phyloP scores from a whole-genome alignment of 2,888 invertebrate species.

The Pomacea canaliculata region DNA sequence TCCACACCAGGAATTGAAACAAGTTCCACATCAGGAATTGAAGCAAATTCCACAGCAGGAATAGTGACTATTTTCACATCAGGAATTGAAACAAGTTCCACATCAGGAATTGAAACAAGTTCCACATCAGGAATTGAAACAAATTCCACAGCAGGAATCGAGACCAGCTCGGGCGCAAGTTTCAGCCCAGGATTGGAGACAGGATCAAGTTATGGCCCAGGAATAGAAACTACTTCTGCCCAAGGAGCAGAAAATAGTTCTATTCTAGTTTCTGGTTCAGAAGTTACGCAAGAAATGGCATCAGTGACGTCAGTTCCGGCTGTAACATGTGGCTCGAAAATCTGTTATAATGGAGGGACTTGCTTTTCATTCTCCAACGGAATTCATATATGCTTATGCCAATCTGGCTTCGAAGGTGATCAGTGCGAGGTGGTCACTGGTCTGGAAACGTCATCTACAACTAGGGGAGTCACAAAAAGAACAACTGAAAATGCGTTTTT shows the following conservation, averaged over 20 bases:
- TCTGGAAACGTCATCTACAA: background rate
- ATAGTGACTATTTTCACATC: no score
- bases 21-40: no score
- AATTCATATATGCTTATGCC: constrained; percentile 7
- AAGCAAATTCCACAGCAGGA: no score
- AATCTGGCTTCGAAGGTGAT: background rate
- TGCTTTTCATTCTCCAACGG: background rate
- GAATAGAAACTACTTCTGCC: constrained; percentile 8
- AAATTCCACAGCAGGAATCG: no score
- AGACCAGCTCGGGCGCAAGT: no score
- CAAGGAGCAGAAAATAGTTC: background rate
- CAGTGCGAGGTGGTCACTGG: constrained; percentile 8
- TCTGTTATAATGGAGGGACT: constrained; percentile 22
- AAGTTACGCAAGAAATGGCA: background rate
- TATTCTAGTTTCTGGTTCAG: background rate
- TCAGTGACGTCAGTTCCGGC: background rate
- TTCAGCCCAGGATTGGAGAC: no score
- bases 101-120: no score
- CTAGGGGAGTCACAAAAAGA: background rate
- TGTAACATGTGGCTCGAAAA: constrained; percentile 4
- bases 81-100: no score
- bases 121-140: no score
- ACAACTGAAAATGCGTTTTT: background rate
- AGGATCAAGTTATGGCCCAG: background rate
- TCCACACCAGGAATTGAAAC: no score